A percentile compares a stretch with the other conserved stretches of the same genome.
These are phyloP conservation scores for Cantharis rustica DNA, from an alignment of 2,888 invertebrate species.

Conservation along the genomic window DNA sequence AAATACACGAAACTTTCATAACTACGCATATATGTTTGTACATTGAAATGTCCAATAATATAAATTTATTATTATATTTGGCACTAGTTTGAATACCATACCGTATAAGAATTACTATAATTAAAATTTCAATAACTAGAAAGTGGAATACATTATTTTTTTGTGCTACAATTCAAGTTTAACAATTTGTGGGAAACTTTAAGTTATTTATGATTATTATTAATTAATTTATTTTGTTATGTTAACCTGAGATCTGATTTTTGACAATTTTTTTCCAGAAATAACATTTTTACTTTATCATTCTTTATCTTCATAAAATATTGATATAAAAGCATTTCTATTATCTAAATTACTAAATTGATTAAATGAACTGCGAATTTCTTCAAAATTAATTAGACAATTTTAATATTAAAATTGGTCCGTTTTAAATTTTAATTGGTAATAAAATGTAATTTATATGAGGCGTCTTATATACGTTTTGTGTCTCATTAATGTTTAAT, in stretches of 20 bases:
- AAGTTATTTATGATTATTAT: neutral
- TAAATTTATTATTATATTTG: neutral
- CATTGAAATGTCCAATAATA: neutral
- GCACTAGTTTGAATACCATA: neutral
- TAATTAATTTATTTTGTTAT: too few relatives aligned
- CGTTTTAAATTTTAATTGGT: neutral
- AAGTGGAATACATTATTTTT: neutral
- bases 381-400: neutral
- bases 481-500: conserved; percentile 19
- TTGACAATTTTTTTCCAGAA: neutral
- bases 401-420: neutral
- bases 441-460: neutral
- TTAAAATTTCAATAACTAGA: neutral
- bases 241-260: neutral
- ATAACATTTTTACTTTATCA: neutral
- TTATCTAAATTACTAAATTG: neutral
- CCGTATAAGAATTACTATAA: neutral
- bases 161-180: neutral
- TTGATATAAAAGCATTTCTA: neutral
- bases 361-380: neutral
- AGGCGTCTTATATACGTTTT: neutral
- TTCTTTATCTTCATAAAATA: neutral
- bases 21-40: neutral
- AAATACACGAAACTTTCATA: neutral
- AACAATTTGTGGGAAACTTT: neutral